Evolutionary conservation across 2,797 vertebrate species (phyloP), one percentile per base, ranked within the genome.

Genomic region (Alca torda): DNA sequence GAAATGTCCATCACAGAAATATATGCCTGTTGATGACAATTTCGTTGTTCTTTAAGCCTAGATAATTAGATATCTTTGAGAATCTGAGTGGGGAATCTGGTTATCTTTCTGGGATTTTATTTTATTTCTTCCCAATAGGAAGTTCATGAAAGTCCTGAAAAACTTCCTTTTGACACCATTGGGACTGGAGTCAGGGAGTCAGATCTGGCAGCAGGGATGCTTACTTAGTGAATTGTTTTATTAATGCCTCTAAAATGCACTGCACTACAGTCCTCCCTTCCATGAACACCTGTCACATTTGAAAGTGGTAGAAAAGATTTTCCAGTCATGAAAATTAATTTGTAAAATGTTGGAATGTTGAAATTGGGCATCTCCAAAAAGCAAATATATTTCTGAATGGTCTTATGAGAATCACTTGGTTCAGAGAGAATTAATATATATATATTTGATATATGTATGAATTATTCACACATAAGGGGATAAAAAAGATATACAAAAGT

Each of bases 341-440:
- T 86, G 28, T 25, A 90, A 91, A 59, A 53, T 7, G 2, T 33
- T 73, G 6, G 9, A 50, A 43, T 15, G 26, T n/a, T 87, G 39
- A 88, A 88, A 88, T 7, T 6, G 0, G 11, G 4, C 39, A 86
- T 68, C 68, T 48, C 4, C 16, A 74, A 53, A 82, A 89, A 61
- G 9, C 16, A 83, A 35, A 86, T 51, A 24, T 37, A 10, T 63
- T 4, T 63, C 12, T 46, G 6, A 63, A 45, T 3, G 67, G 26
- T 46, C 18, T 51, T 50, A 28, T 7, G 1, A 23, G 10, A 64
- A 45, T 28, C 7, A 0, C 8, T 61, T 85, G 11, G 6, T 83
- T 94, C 25, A 78, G 53, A 92, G 41, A 84, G 26, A 80, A 79
- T 72, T 68, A 72, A 64, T 68, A 24, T 43, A 79, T 43, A 79